These are phyloP conservation scores for Carposina sasakii DNA, from an alignment of 1,140 invertebrate species.

Conservation along the genomic window DNA sequence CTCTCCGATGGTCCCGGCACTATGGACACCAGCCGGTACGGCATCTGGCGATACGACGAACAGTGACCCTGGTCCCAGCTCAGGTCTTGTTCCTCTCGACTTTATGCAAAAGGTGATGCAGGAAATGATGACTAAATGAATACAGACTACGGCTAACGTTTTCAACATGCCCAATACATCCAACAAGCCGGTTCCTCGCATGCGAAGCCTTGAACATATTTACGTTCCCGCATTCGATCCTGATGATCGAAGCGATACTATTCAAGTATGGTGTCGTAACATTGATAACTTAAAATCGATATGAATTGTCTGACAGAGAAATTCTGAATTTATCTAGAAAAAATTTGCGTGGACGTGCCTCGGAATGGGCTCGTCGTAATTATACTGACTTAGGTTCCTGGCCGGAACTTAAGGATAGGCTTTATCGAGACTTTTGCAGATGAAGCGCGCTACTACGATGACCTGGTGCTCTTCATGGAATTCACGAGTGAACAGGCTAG, in stretches of 20 bases:
- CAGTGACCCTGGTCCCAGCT: background rate
- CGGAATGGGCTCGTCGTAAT: background rate
- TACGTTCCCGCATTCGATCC: background rate
- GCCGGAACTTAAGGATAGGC: background rate
- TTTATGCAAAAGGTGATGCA: constrained; percentile 1
- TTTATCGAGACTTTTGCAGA: background rate
- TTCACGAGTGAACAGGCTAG: background rate
- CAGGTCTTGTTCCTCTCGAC: background rate
- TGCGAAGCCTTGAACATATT: background rate
- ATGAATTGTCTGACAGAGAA: background rate
- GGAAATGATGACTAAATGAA: background rate
- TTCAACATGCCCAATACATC: background rate
- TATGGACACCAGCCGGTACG: background rate
- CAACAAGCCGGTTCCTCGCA: background rate
- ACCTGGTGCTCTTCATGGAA: background rate
- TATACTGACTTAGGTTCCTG: background rate
- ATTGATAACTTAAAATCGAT: background rate
- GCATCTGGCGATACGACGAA: background rate
- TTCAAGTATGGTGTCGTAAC: constrained; percentile 2
- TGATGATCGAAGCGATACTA: background rate
- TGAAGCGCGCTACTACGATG: background rate
- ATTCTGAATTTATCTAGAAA: background rate
- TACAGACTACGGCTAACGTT: background rate
- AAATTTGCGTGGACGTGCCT: background rate
- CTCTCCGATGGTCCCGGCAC: background rate